Percentiles rank a stretch among this genome's conserved stretches.
Evolutionary conservation across 1,140 invertebrate genomes (phyloP).

Genomic region (Procambarus virginalis): DNA sequence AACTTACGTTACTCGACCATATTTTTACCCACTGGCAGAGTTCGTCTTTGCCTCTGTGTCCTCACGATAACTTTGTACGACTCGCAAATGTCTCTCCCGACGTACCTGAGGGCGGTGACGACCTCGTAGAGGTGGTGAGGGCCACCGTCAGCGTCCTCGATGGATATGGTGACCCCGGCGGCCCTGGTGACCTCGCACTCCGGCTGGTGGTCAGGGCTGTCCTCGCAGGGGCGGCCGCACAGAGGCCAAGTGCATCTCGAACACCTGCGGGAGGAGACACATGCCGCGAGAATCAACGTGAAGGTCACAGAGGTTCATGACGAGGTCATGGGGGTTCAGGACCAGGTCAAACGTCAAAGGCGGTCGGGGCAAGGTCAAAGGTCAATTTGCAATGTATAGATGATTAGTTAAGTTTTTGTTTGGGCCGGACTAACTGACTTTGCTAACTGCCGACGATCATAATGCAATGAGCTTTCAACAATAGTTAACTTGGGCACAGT

Average conservation of each 20-base stretch:
- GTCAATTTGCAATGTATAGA: too few relatives aligned
- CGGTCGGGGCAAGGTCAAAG: not conserved
- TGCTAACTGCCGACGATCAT: too few relatives aligned
- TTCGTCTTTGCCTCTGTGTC: too few relatives aligned
- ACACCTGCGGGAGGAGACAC: constrained; percentile 75
- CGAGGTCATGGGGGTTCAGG: not conserved
- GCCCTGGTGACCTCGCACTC: constrained; percentile 63
- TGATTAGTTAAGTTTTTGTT: too few relatives aligned
- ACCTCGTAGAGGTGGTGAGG: constrained; percentile 49
- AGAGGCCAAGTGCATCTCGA: constrained; percentile 86
- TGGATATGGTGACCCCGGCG: constrained; percentile 35
- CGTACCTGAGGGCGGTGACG: constrained; percentile 57
- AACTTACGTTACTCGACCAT: too few relatives aligned
- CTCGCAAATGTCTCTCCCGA: not conserved
- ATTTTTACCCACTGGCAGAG: too few relatives aligned
- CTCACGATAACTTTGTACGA: too few relatives aligned
- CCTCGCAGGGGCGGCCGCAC: constrained; percentile 74
- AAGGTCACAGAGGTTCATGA: not conserved
- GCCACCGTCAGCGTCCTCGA: not conserved
- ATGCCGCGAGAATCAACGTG: too few relatives aligned
- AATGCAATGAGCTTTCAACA: too few relatives aligned
- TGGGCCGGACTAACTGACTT: too few relatives aligned
- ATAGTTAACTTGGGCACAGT: too few relatives aligned
- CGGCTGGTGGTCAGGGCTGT: constrained; percentile 52
- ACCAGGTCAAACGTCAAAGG: not conserved